Conservation (phyloP, 1,140 invertebrate species). For the Trypoxylus dichotomus region DNA sequence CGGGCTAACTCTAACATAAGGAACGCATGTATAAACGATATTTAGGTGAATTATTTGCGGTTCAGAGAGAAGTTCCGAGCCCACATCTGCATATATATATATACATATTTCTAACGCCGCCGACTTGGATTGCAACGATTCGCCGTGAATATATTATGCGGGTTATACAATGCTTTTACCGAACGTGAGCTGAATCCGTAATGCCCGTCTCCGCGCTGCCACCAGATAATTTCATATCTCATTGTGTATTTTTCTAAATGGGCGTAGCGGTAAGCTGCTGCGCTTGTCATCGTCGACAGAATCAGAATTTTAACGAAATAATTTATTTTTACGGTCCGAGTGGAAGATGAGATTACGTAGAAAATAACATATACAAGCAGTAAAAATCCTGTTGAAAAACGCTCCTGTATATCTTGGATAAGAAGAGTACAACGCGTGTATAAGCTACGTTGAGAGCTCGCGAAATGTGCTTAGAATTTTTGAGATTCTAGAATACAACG, state of each 20-base stretch:
- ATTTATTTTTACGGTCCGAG: neutral
- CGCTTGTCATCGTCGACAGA: neutral
- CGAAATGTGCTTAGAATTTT: too few species aligned
- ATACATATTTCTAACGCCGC: neutral
- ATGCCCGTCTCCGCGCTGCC: neutral
- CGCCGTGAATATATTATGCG: conserved; percentile 1
- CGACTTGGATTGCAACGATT: neutral
- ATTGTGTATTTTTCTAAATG: conserved; percentile 7
- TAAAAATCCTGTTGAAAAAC: neutral
- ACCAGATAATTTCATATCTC: conserved; percentile 3
- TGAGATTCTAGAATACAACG: too few species aligned
- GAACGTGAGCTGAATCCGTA: neutral
- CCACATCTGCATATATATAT: neutral
- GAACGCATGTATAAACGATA: neutral
- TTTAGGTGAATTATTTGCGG: neutral
- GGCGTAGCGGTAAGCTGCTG: neutral
- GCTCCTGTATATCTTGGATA: neutral
- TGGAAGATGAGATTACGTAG: neutral
- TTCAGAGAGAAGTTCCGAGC: neutral
- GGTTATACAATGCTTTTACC: neutral
- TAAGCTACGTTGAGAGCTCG: too few species aligned
- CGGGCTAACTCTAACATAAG: neutral
- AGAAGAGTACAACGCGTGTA: neutral
- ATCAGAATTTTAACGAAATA: conserved; percentile 7
- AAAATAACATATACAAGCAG: neutral